phyloP scores from a whole-genome alignment of 2,888 invertebrate genomes.

The Leptinotarsa rubiginosa region DNA sequence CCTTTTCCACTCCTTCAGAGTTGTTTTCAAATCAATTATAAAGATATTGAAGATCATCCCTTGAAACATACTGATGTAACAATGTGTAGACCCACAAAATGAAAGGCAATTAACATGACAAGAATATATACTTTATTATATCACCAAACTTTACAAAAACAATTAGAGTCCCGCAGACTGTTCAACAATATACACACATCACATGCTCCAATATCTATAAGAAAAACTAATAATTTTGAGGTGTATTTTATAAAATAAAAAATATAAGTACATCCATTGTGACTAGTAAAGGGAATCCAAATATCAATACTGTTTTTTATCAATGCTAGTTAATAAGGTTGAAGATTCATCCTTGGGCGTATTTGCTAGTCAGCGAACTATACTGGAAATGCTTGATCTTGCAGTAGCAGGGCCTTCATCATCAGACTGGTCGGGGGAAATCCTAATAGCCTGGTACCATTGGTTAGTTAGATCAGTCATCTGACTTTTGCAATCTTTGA shows the following conservation, averaged over 20 bases:
- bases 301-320: conserved; percentile 39
- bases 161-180: conserved; percentile 3
- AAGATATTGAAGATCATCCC: too few species aligned
- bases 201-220: neutral
- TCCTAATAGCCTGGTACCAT: conserved; percentile 96
- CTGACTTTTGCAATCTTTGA: conserved; percentile 95
- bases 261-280: conserved; percentile 23
- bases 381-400: conserved; percentile 65
- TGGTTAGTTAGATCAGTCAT: conserved; percentile 96
- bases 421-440: conserved; percentile 87
- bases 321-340: conserved; percentile 9
- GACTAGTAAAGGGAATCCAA: conserved; percentile 35
- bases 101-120: neutral
- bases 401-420: conserved; percentile 71
- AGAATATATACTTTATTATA: conserved; percentile 21
- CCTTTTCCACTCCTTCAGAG: too few species aligned
- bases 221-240: conserved; percentile 6
- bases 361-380: conserved; percentile 61
- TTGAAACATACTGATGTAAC: too few species aligned
- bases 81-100: too few species aligned
- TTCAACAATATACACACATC: conserved; percentile 20
- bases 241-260: conserved; percentile 7
- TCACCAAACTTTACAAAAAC: conserved; percentile 19
- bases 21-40: too few species aligned
- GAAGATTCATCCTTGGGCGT: conserved; percentile 23